phyloP scores from a whole-genome alignment of 2,888 invertebrate genomes.

The Nemotelus nigrinus region DNA sequence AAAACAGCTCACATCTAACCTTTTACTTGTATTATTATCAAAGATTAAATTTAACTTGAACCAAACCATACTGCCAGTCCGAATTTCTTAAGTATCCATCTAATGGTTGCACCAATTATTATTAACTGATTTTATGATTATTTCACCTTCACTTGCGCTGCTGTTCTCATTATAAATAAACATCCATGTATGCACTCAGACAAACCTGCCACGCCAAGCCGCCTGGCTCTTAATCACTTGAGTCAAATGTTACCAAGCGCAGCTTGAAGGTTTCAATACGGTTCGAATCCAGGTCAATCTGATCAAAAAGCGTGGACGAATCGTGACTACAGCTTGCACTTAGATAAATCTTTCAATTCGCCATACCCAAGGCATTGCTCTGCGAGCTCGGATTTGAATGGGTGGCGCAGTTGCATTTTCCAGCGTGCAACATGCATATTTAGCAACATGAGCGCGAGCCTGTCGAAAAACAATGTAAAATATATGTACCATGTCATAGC shows the following conservation, averaged over 20 bases:
- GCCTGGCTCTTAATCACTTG: not conserved
- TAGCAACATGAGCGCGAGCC: not conserved
- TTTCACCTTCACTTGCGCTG: no score
- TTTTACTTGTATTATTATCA: no score
- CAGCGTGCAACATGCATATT: slow-evolving; percentile 20
- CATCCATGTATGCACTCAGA: no score
- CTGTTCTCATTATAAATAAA: no score
- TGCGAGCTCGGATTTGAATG: slow-evolving; percentile 14
- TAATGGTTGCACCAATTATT: no score
- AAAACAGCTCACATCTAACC: no score
- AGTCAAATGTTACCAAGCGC: slow-evolving; percentile 31
- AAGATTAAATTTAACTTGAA: no score
- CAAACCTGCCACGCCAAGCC: no score
- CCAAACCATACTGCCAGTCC: no score
- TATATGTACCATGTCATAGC: slow-evolving; percentile 2
- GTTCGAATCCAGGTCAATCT: slow-evolving; percentile 21
- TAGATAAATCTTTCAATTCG: slow-evolving; percentile 26
- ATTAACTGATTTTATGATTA: no score
- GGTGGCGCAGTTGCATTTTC: slow-evolving; percentile 37
- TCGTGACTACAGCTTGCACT: slow-evolving; percentile 30
- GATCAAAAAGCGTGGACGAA: slow-evolving; percentile 42
- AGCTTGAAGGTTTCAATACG: slow-evolving; percentile 27
- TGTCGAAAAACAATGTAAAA: slow-evolving; percentile 1
- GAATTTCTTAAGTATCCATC: no score
- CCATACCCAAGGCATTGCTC: slow-evolving; percentile 6